Conservation (phyloP, 2,888 invertebrate genomes). For the Chrysodeixis includens region DNA sequence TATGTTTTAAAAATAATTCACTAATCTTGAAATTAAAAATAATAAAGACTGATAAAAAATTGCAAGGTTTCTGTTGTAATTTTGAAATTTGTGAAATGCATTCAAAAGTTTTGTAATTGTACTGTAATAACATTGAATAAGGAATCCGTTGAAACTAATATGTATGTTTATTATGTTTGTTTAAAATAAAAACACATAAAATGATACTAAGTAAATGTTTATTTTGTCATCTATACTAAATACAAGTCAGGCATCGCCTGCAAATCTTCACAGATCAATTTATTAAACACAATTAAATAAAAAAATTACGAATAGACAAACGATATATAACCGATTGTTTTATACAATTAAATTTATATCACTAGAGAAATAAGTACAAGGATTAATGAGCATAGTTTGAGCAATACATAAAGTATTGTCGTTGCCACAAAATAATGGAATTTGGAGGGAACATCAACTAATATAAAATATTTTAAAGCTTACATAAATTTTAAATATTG, state of each 20-base stretch:
- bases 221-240: conserved; percentile 85
- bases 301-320: conserved; percentile 51
- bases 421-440: conserved; percentile 71
- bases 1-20: neutral
- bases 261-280: conserved; percentile 77
- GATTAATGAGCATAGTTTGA: conserved; percentile 84
- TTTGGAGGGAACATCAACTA: conserved; percentile 74
- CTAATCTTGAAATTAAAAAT: neutral
- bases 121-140: conserved; percentile 1
- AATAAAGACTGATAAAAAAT: conserved; percentile 34
- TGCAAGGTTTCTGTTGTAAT: neutral
- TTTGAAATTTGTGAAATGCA: neutral
- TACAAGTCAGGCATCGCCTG: conserved; percentile 76
- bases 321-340: conserved; percentile 45
- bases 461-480: conserved; percentile 75
- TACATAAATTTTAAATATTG: conserved; percentile 75
- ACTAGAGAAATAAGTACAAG: conserved; percentile 70
- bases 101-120: neutral
- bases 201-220: conserved; percentile 86
- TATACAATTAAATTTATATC: conserved; percentile 68
- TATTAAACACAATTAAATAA: conserved; percentile 65
- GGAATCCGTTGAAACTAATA: conserved; percentile 8
- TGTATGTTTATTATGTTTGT: conserved; percentile 31
- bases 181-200: conserved; percentile 64
- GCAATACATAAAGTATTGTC: conserved; percentile 86